A percentile compares a stretch with the other conserved stretches of the same genome.
Conservation (phyloP, 2,888 invertebrate species). For the Aplocera efformata region DNA sequence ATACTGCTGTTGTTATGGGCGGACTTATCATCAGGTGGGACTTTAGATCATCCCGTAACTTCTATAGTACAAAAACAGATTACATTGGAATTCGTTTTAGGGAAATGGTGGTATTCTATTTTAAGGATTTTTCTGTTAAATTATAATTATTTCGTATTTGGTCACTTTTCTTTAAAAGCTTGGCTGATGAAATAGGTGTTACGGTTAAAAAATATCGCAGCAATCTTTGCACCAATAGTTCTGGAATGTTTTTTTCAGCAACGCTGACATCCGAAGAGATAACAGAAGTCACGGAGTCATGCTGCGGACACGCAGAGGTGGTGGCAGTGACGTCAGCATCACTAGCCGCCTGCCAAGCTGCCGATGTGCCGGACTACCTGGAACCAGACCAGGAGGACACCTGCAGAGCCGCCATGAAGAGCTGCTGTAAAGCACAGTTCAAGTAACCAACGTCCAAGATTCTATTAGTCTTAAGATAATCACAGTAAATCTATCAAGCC, state of each 20-base stretch:
- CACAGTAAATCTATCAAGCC: neutral
- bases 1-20: too few relatives aligned
- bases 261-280: slow-evolving; percentile 46
- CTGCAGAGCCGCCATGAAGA: slow-evolving; percentile 40
- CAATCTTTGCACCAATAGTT: too few relatives aligned
- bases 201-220: slow-evolving; percentile 6
- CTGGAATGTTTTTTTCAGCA: slow-evolving; percentile 30
- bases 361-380: slow-evolving; percentile 38
- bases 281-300: slow-evolving; percentile 45
- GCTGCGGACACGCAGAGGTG: slow-evolving; percentile 51
- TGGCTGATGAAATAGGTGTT: slow-evolving; percentile 17
- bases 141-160: too few relatives aligned
- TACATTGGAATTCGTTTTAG: too few relatives aligned
- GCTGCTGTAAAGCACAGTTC: slow-evolving; percentile 53
- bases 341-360: slow-evolving; percentile 35
- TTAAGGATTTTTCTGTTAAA: too few relatives aligned
- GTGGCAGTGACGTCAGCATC: slow-evolving; percentile 34
- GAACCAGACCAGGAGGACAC: slow-evolving; percentile 40
- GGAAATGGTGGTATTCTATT: too few relatives aligned
- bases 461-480: neutral
- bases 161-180: too few relatives aligned
- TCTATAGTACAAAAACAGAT: too few relatives aligned
- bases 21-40: too few relatives aligned
- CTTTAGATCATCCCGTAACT: too few relatives aligned
- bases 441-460: slow-evolving; percentile 37